Percentiles rank a stretch among this genome's conserved stretches.
These are phyloP conservation scores for Linnaemya tessellans DNA, from an alignment of 2,888 invertebrate species.

Conservation along the genomic window DNA sequence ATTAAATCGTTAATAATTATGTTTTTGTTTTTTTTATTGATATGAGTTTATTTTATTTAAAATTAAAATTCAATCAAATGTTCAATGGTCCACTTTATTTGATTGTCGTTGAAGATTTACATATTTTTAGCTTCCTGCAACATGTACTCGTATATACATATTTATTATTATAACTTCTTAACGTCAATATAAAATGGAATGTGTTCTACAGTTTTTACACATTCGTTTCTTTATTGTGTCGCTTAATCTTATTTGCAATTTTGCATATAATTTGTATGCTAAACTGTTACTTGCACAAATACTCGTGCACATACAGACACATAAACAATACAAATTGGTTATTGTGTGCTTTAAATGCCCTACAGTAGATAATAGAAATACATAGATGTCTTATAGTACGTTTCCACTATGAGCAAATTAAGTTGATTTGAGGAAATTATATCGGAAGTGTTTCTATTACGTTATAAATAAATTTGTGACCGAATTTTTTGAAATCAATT, in stretches of 20 bases:
- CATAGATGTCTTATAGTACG: too few species aligned
- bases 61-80: background rate
- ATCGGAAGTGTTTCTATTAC: too few species aligned
- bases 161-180: conserved; percentile 18
- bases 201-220: background rate
- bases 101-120: background rate
- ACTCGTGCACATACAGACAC: background rate
- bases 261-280: conserved; percentile 41
- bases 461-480: too few species aligned
- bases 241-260: conserved; percentile 39
- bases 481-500: too few species aligned
- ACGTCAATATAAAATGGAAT: background rate
- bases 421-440: too few species aligned
- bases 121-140: conserved; percentile 5
- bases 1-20: background rate
- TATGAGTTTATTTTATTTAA: background rate
- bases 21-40: background rate
- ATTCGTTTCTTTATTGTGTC: conserved; percentile 2
- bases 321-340: conserved; percentile 12
- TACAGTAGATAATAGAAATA: background rate
- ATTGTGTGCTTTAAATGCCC: conserved; percentile 10
- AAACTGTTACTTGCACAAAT: background rate
- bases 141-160: too few species aligned
- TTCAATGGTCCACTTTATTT: conserved; percentile 12
- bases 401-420: too few species aligned